Base-by-base conservation (phyloP, 2,113 vertebrate species). In the Melanerpes aurifrons region DNA sequence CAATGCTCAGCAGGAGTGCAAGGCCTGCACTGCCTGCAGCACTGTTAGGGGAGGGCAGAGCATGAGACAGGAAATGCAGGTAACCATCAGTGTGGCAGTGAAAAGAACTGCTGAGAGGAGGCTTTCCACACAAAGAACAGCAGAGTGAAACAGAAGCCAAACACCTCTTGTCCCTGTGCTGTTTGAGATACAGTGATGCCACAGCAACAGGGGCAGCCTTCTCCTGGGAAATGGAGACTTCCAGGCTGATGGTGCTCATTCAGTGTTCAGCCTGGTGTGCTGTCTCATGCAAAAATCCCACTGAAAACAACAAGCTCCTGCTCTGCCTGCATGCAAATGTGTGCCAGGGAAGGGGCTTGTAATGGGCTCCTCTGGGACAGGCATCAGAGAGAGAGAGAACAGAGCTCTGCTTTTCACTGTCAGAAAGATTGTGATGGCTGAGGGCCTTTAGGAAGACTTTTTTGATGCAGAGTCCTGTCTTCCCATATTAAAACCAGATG, bases 321-420 rank as follows among this genome's bases (percentile, higher is more conserved):
- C 43, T 81, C 20, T 73, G 81, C 74, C 62, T 62, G 72, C 66
- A 78, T 88, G 69, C 76, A 94, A 92, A 95, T 86, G 5, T 66
- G 86, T 91, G 54, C 58, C 68, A 69, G 79, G 59, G 71, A 81
- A 75, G 58, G 32, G 72, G 83, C 40, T 88, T 62, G 25, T 40
- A 84, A 47, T 58, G 62, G 26, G 18, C 66, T 91, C 62, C 87
- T 92, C 45, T 72, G 76, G 87, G 89, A 83, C 32, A 15, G 12
- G 4, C n/a, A 82, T 53, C 69, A 74, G 75, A 92, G 32, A 45
- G 43, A 71, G 68, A 74, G 75, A 91, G 32, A 40, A 48, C 11
- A 79, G 54, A 89, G 57, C 58, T 89, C 57, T 93, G 66, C 25
- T 87, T 87, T 91, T 83, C 79, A 31, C 66, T 68, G 7, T 74